Conservation (phyloP, 2,888 invertebrate species). For the Rhagophthalmus giganteus region DNA sequence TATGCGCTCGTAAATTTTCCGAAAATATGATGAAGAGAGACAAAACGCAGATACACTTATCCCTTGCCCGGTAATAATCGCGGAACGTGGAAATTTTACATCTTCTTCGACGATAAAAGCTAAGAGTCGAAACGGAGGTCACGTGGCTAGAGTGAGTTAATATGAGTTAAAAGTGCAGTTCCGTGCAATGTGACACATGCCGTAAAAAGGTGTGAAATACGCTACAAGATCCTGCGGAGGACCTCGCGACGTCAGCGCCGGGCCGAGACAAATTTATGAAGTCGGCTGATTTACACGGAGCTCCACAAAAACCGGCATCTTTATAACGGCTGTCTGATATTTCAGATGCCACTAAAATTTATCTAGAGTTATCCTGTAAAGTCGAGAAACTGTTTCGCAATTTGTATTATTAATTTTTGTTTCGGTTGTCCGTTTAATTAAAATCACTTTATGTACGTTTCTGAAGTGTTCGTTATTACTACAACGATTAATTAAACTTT, state of each 20-base stretch:
- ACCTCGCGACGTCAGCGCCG: constrained; percentile 32
- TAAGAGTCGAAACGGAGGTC: constrained; percentile 12
- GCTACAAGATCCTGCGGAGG: constrained; percentile 26
- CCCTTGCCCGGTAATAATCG: constrained; percentile 3
- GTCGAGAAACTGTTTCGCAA: too few relatives aligned
- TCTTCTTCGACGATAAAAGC: constrained; percentile 17
- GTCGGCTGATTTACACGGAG: constrained; percentile 40
- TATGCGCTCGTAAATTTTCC: constrained; percentile 6
- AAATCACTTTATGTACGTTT: too few relatives aligned
- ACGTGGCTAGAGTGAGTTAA: constrained; percentile 16
- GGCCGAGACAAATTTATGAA: constrained; percentile 42
- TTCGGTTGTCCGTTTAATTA: too few relatives aligned
- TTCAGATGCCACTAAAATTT: constrained; percentile 9
- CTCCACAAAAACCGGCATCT: constrained; percentile 33
- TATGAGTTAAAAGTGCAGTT: constrained; percentile 28
- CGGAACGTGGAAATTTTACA: constrained; percentile 3
- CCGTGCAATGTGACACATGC: constrained; percentile 29
- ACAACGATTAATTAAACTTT: too few relatives aligned
- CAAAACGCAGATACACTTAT: constrained; percentile 1
- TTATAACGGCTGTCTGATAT: constrained; percentile 23
- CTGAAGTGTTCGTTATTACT: too few relatives aligned
- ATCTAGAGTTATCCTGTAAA: too few relatives aligned
- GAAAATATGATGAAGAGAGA: constrained; percentile 4
- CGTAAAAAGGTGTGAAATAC: constrained; percentile 32
- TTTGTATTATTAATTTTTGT: not conserved